These are phyloP conservation scores for Spodoptera picta DNA, from an alignment of 2,888 invertebrate genomes.

Conservation along the genomic window DNA sequence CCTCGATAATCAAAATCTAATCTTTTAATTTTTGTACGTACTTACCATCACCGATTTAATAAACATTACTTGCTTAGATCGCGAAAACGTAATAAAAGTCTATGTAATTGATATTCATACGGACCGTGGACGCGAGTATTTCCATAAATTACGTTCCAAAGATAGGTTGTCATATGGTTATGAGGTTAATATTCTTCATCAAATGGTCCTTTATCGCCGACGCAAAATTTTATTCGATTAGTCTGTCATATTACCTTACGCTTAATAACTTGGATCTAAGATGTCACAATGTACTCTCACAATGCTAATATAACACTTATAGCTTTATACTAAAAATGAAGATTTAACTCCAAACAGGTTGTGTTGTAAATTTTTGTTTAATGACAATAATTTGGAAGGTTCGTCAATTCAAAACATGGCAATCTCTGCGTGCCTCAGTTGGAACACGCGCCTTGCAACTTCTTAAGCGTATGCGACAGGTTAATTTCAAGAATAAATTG, in stretches of 20 bases:
- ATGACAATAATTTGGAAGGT: constrained; percentile 48
- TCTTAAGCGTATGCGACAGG: constrained; percentile 82
- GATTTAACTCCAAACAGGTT: constrained; percentile 15
- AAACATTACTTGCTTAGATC: constrained; percentile 51
- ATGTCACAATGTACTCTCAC: no score
- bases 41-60: constrained; percentile 27
- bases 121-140: constrained; percentile 52
- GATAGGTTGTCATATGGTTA: constrained; percentile 54
- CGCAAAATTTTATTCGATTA: constrained; percentile 33
- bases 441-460: constrained; percentile 58
- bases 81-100: constrained; percentile 56
- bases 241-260: constrained; percentile 31
- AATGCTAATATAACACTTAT: no score
- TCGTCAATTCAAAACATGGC: constrained; percentile 51
- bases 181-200: constrained; percentile 42
- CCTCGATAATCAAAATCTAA: constrained; percentile 47
- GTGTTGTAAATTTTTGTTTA: constrained; percentile 27
- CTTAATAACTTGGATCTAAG: constrained; percentile 21
- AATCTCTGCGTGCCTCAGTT: constrained; percentile 67
- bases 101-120: constrained; percentile 57
- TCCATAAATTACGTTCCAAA: constrained; percentile 57
- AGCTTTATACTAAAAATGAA: no score
- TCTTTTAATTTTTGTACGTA: constrained; percentile 39
- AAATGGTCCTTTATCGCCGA: constrained; percentile 36
- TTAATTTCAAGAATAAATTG: constrained; percentile 87